Conservation (phyloP, 2,888 invertebrate genomes). For the Lamellibrachia columna region DNA sequence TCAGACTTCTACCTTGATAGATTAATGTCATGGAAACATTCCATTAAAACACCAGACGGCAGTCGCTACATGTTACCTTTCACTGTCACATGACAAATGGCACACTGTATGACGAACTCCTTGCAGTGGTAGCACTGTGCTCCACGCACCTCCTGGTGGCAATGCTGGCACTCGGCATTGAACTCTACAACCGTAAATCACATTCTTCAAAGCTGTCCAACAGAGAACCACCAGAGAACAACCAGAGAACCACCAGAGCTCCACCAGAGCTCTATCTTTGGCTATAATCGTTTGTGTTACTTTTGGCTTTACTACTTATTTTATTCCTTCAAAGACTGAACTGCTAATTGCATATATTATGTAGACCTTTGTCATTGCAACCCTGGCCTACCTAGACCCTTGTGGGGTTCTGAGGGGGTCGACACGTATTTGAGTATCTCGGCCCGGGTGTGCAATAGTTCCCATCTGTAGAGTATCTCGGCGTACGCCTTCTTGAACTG, state of each 20-base stretch:
- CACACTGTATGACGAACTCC: conserved; percentile 80
- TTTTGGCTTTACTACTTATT: neutral
- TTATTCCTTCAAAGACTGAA: neutral
- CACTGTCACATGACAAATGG: conserved; percentile 86
- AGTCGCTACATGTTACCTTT: conserved; percentile 71
- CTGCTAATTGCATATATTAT: neutral
- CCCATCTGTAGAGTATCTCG: conserved; percentile 87
- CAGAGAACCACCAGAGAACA: neutral
- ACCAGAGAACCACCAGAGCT: neutral
- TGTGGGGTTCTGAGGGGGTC: conserved; percentile 68
- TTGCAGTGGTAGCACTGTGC: conserved; percentile 77
- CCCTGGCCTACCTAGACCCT: conserved; percentile 70
- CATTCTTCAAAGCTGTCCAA: neutral
- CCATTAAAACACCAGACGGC: neutral
- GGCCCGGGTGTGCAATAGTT: conserved; percentile 81
- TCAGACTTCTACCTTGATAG: too few relatives aligned
- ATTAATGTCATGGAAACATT: neutral
- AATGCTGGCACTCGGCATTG: conserved; percentile 77
- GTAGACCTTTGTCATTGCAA: neutral
- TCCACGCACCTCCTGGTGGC: conserved; percentile 74
- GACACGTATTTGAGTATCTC: conserved; percentile 76
- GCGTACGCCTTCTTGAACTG: conserved; percentile 88
- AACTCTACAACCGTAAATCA: conserved; percentile 70
- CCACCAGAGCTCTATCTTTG: neutral
- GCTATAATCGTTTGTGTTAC: neutral